A percentile compares a stretch with the other conserved stretches of the same genome.
phyloP scores from a whole-genome alignment of 1,140 invertebrate genomes.

The Zaprionus nigranus region DNA sequence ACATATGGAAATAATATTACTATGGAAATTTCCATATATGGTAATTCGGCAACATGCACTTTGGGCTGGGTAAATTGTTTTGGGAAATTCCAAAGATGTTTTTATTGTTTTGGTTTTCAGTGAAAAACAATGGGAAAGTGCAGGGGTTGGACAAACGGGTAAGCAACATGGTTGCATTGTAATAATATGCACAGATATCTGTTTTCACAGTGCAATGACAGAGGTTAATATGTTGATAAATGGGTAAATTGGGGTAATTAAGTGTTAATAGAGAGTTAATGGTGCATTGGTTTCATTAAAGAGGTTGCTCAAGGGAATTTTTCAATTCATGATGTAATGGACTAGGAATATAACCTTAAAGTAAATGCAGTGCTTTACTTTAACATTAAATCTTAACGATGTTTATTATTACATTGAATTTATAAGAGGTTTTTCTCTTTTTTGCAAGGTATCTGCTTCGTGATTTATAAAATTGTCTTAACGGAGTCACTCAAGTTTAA shows the following conservation, averaged over 20 bases:
- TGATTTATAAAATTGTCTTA: neutral
- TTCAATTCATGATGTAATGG: no score
- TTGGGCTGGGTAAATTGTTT: conserved; percentile 2
- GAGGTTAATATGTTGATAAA: no score
- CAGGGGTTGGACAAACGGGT: neutral
- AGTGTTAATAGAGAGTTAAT: no score
- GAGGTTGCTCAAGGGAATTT: no score
- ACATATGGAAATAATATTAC: conserved; percentile 2
- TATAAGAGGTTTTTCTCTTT: no score
- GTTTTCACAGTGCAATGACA: neutral
- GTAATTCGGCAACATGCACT: neutral
- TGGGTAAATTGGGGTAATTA: no score
- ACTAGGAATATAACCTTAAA: no score
- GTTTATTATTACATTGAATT: no score
- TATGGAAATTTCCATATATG: conserved; percentile 12
- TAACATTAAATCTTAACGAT: no score
- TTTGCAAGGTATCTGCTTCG: no score
- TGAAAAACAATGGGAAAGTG: neutral
- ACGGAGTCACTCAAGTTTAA: neutral
- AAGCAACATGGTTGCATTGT: neutral
- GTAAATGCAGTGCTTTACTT: no score
- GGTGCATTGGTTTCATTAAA: no score
- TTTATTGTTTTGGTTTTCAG: neutral
- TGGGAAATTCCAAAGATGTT: conserved; percentile 1
- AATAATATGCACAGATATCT: neutral